These are phyloP conservation scores for Sipunculus nudus DNA, from an alignment of 2,888 invertebrate genomes.

Conservation along the genomic window DNA sequence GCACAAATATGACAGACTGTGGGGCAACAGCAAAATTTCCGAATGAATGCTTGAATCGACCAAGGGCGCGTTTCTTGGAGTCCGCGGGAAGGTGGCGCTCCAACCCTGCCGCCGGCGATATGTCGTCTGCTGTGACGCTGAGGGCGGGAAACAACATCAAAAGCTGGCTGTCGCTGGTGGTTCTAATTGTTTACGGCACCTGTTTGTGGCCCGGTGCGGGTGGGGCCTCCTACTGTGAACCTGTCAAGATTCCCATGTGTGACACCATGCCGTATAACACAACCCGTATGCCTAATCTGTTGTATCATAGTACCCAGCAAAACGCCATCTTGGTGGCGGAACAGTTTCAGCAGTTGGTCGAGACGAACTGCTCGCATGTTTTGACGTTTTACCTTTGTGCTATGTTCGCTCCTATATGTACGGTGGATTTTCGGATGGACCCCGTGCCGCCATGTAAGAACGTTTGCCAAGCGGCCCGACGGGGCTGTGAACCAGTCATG, in stretches of 20 bases:
- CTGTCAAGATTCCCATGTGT: conserved; percentile 55
- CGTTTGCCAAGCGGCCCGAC: conserved; percentile 53
- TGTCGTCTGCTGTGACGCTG: too few species aligned
- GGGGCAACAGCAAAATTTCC: too few species aligned
- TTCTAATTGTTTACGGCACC: too few species aligned
- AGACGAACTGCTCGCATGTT: conserved; percentile 52
- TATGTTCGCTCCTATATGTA: conserved; percentile 60
- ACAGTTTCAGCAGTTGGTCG: conserved; percentile 52
- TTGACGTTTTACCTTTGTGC: conserved; percentile 58
- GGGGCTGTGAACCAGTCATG: conserved; percentile 57
- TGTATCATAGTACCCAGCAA: conserved; percentile 58
- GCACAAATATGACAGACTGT: too few species aligned
- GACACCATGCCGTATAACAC: conserved; percentile 59
- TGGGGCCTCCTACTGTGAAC: conserved; percentile 49
- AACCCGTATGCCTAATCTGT: conserved; percentile 60
- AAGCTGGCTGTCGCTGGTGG: too few species aligned
- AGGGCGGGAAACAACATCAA: too few species aligned
- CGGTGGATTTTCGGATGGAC: conserved; percentile 52
- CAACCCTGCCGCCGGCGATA: too few species aligned
- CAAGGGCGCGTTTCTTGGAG: too few species aligned
- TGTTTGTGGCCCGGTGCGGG: neutral
- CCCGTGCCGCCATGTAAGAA: conserved; percentile 55
- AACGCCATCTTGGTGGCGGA: conserved; percentile 55
- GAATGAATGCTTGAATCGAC: too few species aligned
- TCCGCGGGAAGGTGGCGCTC: too few species aligned